These are phyloP conservation scores for Corythaeola cristata DNA, from an alignment of 2,113 vertebrate genomes.

Conservation along the genomic window DNA sequence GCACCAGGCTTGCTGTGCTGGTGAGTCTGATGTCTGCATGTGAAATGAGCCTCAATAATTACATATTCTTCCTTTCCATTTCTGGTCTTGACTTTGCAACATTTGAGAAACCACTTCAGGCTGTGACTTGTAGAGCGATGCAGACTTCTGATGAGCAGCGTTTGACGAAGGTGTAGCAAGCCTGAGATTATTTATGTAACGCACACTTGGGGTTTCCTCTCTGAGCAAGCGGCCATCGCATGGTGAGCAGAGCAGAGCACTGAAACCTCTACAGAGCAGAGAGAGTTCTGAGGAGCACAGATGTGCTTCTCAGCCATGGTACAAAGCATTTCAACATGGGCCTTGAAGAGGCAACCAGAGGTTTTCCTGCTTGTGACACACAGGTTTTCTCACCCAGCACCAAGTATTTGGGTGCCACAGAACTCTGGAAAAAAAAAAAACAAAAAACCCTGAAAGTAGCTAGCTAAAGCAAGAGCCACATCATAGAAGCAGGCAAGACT, in stretches of 20 bases:
- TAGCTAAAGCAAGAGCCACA: not conserved
- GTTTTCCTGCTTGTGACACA: not conserved
- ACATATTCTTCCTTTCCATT: not conserved
- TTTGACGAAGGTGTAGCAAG: rapidly evolving
- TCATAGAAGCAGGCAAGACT: not conserved
- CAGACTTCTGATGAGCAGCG: not conserved
- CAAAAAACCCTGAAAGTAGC: not conserved
- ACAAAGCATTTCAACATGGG: rapidly evolving
- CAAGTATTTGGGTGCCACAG: not conserved
- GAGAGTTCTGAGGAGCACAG: not conserved
- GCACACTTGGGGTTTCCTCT: not conserved
- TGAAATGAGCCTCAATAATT: not conserved
- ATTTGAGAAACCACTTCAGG: not conserved
- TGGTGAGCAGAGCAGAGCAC: rapidly evolving
- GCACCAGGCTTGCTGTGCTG: not conserved
- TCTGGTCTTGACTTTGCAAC: not conserved
- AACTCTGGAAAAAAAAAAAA: not conserved
- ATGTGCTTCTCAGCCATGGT: not conserved
- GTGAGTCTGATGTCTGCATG: not conserved
- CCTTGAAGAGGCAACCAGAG: not conserved
- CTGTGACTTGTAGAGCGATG: not conserved
- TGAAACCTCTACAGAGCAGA: not conserved
- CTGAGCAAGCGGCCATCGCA: not conserved
- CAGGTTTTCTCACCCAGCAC: not conserved
- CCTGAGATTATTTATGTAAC: not conserved